A percentile compares a stretch with the other conserved stretches of the same genome.
phyloP scores from a whole-genome alignment of 2,797 vertebrate genomes.

The Hapalemur alaotrensis region DNA sequence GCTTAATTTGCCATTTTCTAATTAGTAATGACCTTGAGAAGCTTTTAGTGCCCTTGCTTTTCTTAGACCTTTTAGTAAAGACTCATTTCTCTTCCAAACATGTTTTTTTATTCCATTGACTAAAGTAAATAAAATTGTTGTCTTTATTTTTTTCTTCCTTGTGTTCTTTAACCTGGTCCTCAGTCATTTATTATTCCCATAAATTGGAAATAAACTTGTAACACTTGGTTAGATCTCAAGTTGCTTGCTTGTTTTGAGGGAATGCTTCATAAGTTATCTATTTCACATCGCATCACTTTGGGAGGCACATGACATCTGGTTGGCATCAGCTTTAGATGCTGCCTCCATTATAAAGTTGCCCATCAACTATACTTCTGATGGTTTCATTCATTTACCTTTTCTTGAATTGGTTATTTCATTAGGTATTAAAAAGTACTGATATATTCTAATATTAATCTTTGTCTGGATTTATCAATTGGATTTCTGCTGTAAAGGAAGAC shows the following conservation, averaged over 20 bases:
- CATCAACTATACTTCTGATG: neutral
- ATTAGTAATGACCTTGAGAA: neutral
- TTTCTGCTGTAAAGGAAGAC: neutral
- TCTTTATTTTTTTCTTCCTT: neutral
- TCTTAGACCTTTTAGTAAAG: neutral
- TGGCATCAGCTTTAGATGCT: neutral
- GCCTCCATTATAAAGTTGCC: neutral
- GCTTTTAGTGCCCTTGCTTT: neutral
- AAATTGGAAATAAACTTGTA: neutral
- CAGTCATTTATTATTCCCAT: neutral
- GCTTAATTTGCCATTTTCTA: slow-evolving; percentile 5
- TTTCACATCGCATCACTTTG: neutral
- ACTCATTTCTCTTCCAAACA: neutral
- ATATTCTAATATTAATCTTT: neutral
- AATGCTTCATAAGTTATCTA: neutral
- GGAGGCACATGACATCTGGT: neutral
- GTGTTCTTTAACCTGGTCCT: neutral
- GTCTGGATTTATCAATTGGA: neutral
- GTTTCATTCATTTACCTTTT: neutral
- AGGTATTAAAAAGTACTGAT: neutral
- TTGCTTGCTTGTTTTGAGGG: neutral
- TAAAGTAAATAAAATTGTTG: neutral
- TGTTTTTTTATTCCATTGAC: neutral
- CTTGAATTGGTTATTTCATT: neutral
- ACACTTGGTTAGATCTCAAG: neutral